Percentiles rank a stretch among this genome's conserved stretches.
These are phyloP conservation scores for Oenanthe oenanthe DNA, from an alignment of 2,113 vertebrate genomes.

Conservation along the genomic window DNA sequence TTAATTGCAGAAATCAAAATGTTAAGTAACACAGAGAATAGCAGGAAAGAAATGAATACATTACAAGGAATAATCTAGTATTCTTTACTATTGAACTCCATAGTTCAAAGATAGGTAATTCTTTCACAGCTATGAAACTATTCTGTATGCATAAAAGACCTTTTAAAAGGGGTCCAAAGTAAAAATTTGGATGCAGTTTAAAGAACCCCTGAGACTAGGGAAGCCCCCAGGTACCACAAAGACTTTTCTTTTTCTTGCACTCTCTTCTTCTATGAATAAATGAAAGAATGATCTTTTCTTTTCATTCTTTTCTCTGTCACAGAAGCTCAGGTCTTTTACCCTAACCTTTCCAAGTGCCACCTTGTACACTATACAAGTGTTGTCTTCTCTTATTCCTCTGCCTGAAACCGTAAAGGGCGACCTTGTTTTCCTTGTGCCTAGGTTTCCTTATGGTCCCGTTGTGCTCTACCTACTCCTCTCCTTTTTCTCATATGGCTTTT, in stretches of 20 bases:
- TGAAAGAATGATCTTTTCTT: constrained; percentile 9
- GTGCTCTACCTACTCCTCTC: constrained; percentile 10
- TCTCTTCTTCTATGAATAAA: neutral
- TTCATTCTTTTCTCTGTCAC: neutral
- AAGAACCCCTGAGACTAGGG: neutral
- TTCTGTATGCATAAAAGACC: neutral
- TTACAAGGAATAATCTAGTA: constrained; percentile 6
- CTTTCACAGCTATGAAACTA: neutral
- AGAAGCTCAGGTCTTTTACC: neutral
- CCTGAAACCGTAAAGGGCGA: neutral
- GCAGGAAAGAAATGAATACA: constrained; percentile 16
- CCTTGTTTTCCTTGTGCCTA: neutral
- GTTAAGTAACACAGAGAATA: neutral
- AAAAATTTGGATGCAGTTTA: neutral
- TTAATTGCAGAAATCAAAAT: constrained; percentile 30
- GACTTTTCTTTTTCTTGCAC: neutral
- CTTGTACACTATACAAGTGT: neutral
- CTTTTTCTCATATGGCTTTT: constrained; percentile 35
- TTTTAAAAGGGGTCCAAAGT: neutral
- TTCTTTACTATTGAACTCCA: neutral
- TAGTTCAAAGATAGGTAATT: neutral
- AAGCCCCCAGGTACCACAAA: neutral
- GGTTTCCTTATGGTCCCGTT: neutral
- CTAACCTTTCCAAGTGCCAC: neutral
- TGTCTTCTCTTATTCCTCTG: neutral